A percentile compares a stretch with the other conserved stretches of the same genome.
phyloP scores from a whole-genome alignment of 2,113 vertebrate genomes.

The Antechinus flavipes region DNA sequence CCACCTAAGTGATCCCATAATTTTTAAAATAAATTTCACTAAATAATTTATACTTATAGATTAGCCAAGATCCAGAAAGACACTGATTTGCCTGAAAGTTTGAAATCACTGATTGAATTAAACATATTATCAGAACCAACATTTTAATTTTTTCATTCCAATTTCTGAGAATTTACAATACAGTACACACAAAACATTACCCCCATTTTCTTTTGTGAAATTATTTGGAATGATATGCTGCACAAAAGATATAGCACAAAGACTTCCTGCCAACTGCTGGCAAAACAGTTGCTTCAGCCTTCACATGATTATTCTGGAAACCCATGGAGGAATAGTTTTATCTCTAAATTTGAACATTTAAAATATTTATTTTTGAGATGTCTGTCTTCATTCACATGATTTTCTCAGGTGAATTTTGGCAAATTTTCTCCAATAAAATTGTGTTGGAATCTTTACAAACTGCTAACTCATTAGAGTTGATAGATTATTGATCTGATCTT shows the following conservation, averaged over 20 bases:
- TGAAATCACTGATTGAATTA: neutral
- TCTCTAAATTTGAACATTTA: neutral
- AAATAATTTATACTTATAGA: neutral
- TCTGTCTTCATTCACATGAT: neutral
- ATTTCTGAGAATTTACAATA: neutral
- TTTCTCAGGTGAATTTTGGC: neutral
- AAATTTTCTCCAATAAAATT: neutral
- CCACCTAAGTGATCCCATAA: neutral
- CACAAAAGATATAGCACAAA: neutral
- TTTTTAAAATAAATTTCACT: neutral
- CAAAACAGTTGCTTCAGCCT: neutral
- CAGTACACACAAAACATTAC: neutral
- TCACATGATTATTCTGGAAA: neutral
- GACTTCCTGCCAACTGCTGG: neutral
- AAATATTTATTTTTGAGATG: neutral
- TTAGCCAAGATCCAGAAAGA: neutral
- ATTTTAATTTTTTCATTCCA: neutral
- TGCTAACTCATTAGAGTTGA: no score
- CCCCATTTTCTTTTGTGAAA: neutral
- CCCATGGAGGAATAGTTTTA: neutral
- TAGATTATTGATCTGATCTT: no score
- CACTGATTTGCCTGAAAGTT: neutral
- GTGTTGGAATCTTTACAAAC: no score
- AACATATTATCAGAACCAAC: neutral
- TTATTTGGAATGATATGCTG: neutral